phyloP scores from a whole-genome alignment of 2,888 invertebrate genomes.

The Melangyna quadrimaculata region DNA sequence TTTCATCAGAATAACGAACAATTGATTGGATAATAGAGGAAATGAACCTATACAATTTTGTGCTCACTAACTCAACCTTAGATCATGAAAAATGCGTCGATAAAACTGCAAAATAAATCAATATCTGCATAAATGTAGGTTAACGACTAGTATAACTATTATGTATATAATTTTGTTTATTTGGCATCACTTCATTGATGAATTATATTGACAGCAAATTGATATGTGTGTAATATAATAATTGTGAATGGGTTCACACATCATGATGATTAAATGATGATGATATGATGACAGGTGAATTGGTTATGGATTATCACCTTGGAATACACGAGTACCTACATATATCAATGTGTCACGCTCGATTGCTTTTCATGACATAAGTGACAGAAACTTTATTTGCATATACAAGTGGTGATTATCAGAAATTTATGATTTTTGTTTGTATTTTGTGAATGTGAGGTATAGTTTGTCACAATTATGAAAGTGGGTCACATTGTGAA shows the following conservation, averaged over 20 bases:
- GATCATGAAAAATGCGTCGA: background rate
- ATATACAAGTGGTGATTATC: slow-evolving; percentile 45
- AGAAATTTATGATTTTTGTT: slow-evolving; percentile 26
- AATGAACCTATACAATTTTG: background rate
- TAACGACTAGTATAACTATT: background rate
- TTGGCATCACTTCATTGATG: slow-evolving; percentile 32
- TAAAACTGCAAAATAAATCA: slow-evolving; percentile 3
- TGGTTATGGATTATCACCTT: slow-evolving; percentile 28
- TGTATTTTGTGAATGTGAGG: slow-evolving; percentile 1
- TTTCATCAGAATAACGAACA: background rate
- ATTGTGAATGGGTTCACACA: slow-evolving; percentile 21
- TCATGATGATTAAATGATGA: background rate
- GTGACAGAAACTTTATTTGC: slow-evolving; percentile 59
- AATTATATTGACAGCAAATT: slow-evolving; percentile 19
- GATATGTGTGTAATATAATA: slow-evolving; percentile 6
- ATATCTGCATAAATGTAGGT: slow-evolving; percentile 11
- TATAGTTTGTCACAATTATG: slow-evolving; percentile 12
- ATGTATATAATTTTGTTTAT: background rate
- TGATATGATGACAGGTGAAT: slow-evolving; percentile 29
- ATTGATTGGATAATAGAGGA: slow-evolving; percentile 4
- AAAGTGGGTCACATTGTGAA: slow-evolving; percentile 50
- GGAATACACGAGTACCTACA: background rate
- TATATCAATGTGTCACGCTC: slow-evolving; percentile 45
- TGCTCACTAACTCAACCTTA: background rate
- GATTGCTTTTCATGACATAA: slow-evolving; percentile 42